Base-by-base conservation (phyloP, 2,797 vertebrate genomes). In the Masticophis lateralis region DNA sequence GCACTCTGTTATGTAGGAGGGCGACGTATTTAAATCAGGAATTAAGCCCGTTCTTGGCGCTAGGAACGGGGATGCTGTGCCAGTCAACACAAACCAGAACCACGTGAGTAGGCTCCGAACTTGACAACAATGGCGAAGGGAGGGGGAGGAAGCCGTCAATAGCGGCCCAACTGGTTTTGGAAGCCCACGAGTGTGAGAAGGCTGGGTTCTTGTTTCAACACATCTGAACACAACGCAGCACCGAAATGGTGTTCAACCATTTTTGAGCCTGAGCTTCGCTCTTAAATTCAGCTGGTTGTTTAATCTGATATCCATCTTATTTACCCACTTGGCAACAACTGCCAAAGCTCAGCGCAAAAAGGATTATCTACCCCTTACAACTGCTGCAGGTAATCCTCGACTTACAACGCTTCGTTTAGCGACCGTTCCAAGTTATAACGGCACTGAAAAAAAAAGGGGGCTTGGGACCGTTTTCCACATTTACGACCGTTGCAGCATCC, bases 381-480 rank as follows among this genome's bases (percentile, higher is more conserved):
- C 51, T 53, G 22, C 7, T 60, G 22, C 59, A 5, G 25, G 1
- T 11, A 1, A 4, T 12, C 25, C 25, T 63, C 0, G 27, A 63
- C 61, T 63, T 28, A 63, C 25, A 12, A 63, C 61, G 1, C 10
- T 27, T 28, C 9, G 9, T 27, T 63, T 4, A 12, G 25, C 1
- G 3, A 28, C 25, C 60, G 10, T 27, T 63, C 61, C 10, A 28
- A 4, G 61, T 27, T 63, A 25, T 22, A 25, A 25, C 8, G 25
- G 27, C 61, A 28, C 11, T 20, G 27, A 0, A 7, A 22, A 8
- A 63, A 27, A 27, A 61, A 51, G 6, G 9, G 9, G 10, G 11
- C 25, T 4, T 1, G 2, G 0, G 20, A 1, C 5, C 0, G 59
- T 25, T 22, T 60, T 22, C 7, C 59, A 22, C 16, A 57, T 2